Evolutionary conservation across 2,113 vertebrate species (phyloP).

Genomic region (Syngnathus floridae): DNA sequence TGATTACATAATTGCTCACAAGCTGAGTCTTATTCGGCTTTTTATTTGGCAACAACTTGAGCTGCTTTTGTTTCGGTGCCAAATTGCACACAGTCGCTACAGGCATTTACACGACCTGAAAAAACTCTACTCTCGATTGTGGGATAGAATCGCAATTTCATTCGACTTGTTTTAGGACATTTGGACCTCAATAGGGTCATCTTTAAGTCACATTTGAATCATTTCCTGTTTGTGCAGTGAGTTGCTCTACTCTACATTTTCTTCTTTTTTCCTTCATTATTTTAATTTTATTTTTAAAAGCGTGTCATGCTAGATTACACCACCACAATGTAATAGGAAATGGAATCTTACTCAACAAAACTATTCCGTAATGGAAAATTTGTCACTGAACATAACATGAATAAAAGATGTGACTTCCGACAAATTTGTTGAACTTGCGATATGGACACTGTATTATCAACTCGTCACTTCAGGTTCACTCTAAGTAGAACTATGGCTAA

Average conservation of each 20-base stretch:
- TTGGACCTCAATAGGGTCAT: slow-evolving; percentile 33
- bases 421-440: background rate
- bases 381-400: background rate
- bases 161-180: background rate
- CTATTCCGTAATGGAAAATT: background rate
- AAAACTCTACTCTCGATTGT: background rate
- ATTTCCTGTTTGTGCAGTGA: slow-evolving; percentile 27
- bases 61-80: slow-evolving; percentile 4
- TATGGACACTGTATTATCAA: background rate
- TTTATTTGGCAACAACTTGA: background rate
- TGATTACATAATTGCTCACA: background rate
- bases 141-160: background rate
- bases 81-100: background rate
- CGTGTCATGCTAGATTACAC: background rate
- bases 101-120: slow-evolving; percentile 10
- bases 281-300: background rate
- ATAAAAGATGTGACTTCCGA: background rate
- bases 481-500: background rate
- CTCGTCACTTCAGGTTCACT: background rate
- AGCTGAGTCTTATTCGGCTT: slow-evolving; percentile 1
- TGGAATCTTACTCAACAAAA: background rate
- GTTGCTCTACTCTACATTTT: background rate
- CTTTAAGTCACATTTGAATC: slow-evolving; percentile 27
- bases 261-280: background rate
- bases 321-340: background rate